Evolutionary conservation across 1,140 invertebrate species (phyloP), one percentile per base, ranked within the genome.

Genomic region (Drosophila elegans): DNA sequence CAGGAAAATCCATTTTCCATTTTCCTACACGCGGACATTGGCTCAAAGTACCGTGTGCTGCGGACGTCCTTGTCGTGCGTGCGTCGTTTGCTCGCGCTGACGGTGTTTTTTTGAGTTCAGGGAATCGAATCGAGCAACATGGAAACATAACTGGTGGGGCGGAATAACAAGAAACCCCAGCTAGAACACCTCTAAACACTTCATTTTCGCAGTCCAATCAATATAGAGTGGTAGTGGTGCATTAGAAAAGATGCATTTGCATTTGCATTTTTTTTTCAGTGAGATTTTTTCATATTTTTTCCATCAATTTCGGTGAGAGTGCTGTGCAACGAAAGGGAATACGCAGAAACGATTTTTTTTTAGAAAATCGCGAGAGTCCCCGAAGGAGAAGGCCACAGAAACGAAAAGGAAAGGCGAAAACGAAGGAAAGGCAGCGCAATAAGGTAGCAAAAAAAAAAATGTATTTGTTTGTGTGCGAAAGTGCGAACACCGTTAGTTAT

Each of bases 11-110:
- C 52, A 89, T 83, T 84, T 84, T 89, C 72, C 60, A 90, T 49
- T 80, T 85, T 77, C 51, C 78, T 74, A 79, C 59, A 63, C 49
- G 76, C 52, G 78, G 78, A 81, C 75, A 84, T 53, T 77, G 78
- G 80, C 75, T 84, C 61, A 78, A 74, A 78, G 55, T 90, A 74
- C 77, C 80, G 69, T 78, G 72, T 78, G 77, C 78, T 73, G 67
- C 78, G 69, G 80, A 90, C 82, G 83, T 91, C 78, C 80, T 88
- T 88, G 74, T 90, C 78, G 66, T 82, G 83, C 73, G 85, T 75
- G 66, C 73, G 59, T 80, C 63, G 67, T 68, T 85, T 80, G 78
- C 66, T 62, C 57, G 67, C 60, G 53, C 55, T 78, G 67, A 78
- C 79, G 62, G 74, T 64, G 68, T 81, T 57, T 73, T 73, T 32